phyloP scores from a whole-genome alignment of 2,797 vertebrate species.

The Buphagus erythrorhynchus region DNA sequence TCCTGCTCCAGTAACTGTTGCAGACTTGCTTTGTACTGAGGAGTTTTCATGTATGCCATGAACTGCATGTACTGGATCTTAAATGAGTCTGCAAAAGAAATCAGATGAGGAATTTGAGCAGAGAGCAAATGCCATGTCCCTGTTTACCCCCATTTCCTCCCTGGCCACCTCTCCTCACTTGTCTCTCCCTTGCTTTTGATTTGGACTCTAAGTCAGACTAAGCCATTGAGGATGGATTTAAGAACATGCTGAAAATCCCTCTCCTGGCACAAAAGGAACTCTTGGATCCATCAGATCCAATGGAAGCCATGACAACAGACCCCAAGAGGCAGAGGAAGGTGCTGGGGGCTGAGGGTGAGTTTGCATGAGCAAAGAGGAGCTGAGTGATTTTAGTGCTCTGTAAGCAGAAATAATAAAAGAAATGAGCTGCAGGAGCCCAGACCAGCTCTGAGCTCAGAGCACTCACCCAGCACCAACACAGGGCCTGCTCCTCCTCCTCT shows the following conservation, averaged over 20 bases:
- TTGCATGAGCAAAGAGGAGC: background rate
- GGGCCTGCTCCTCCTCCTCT: background rate
- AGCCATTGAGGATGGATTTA: background rate
- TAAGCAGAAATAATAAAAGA: background rate
- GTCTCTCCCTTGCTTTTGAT: background rate
- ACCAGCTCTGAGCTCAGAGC: background rate
- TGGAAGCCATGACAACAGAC: background rate
- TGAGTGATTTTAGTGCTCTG: background rate
- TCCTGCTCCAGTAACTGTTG: constrained; percentile 95
- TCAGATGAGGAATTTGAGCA: background rate
- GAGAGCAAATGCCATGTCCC: background rate
- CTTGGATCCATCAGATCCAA: background rate
- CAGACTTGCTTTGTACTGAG: constrained; percentile 92
- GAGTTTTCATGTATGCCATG: constrained; percentile 94
- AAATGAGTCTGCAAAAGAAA: constrained; percentile 86
- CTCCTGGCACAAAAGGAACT: background rate
- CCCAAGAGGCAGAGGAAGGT: background rate
- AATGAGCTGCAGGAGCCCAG: background rate
- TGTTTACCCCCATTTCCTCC: background rate
- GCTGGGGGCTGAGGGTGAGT: background rate
- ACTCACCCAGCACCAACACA: background rate
- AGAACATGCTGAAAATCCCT: background rate
- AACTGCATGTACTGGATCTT: constrained; percentile 98
- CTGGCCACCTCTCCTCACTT: background rate
- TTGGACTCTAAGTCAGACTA: background rate